These are phyloP conservation scores for Aethes cnicana DNA, from an alignment of 2,888 invertebrate species.

Conservation along the genomic window DNA sequence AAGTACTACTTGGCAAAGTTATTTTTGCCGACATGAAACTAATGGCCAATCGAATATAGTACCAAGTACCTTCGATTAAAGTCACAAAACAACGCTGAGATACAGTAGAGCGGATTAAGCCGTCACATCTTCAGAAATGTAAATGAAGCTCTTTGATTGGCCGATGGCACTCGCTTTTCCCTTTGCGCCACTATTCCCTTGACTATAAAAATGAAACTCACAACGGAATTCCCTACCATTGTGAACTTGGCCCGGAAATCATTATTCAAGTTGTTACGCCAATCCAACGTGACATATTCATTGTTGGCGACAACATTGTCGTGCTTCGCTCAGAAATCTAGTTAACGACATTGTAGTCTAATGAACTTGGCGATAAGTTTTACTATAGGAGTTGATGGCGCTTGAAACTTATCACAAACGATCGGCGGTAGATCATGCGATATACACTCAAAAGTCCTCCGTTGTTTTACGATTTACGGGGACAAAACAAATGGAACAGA, in stretches of 20 bases:
- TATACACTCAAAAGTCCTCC: neutral
- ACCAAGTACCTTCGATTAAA: conserved; percentile 9
- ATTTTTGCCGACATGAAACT: conserved; percentile 16
- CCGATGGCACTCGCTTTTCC: conserved; percentile 25
- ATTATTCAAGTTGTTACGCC: conserved; percentile 71
- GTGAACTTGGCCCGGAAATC: conserved; percentile 61
- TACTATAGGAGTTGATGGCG: conserved; percentile 18
- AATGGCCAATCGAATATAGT: conserved; percentile 19
- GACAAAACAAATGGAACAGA: neutral
- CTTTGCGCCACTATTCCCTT: conserved; percentile 16
- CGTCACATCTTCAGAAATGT: conserved; percentile 36
- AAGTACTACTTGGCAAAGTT: conserved; percentile 13
- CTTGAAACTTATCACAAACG: conserved; percentile 18
- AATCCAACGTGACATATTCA: conserved; percentile 67
- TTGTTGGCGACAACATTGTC: conserved; percentile 54
- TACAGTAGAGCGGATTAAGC: conserved; percentile 24
- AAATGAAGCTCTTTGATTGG: conserved; percentile 40
- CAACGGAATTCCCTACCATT: conserved; percentile 44
- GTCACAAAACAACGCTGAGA: neutral
- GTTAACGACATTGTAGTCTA: conserved; percentile 38
- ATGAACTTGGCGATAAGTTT: conserved; percentile 31
- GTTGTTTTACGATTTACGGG: conserved; percentile 3
- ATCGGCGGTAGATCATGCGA: conserved; percentile 18
- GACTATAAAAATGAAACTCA: conserved; percentile 41
- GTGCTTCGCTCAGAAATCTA: conserved; percentile 42